These are phyloP conservation scores for Agriopis aurantiaria DNA, from an alignment of 2,888 invertebrate genomes.

Conservation along the genomic window DNA sequence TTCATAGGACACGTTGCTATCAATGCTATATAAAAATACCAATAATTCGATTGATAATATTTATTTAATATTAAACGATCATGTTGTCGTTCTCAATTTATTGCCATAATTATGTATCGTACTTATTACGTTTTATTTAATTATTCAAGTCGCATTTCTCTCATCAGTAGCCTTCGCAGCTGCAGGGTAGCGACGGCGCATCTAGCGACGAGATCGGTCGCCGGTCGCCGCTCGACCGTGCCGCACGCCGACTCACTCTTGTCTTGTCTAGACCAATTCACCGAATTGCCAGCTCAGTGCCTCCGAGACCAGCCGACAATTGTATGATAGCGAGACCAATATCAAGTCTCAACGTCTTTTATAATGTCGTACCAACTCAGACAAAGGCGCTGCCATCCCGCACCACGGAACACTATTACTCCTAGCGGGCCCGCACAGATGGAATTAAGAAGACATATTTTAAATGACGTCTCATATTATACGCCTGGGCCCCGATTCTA, in stretches of 20 bases:
- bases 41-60: too few species aligned
- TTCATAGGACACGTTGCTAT: too few species aligned
- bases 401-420: too few species aligned
- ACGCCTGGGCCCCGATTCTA: too few species aligned
- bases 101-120: too few species aligned
- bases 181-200: slow-evolving; percentile 5
- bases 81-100: too few species aligned
- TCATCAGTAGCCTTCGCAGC: not conserved
- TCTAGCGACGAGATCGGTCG: not conserved
- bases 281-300: not conserved
- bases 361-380: not conserved
- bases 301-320: not conserved
- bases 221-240: not conserved
- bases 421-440: not conserved
- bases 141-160: not conserved
- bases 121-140: too few species aligned
- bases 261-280: slow-evolving; percentile 23
- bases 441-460: not conserved
- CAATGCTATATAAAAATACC: too few species aligned
- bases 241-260: not conserved
- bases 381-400: not conserved
- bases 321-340: slow-evolving; percentile 1
- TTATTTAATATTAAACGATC: too few species aligned
- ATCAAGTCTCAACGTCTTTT: not conserved
- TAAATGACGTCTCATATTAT: slow-evolving; percentile 1